Evolutionary conservation across 2,113 vertebrate species (phyloP).

Genomic region (Phaethornis superciliosus): DNA sequence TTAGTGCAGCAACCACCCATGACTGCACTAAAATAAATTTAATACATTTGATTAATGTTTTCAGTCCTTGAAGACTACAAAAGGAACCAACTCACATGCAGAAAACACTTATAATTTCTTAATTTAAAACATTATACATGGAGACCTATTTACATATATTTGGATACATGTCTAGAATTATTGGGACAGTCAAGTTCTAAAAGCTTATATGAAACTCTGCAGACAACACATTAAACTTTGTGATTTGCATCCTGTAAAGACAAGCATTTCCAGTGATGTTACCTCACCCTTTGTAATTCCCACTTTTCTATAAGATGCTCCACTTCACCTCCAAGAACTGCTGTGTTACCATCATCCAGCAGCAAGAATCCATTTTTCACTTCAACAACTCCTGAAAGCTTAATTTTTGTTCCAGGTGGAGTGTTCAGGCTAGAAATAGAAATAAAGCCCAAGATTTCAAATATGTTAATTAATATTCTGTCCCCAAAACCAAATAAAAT

Average conservation of each 20-base stretch:
- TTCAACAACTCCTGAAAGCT: slow-evolving; percentile 86
- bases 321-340: slow-evolving; percentile 93
- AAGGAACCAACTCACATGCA: background rate
- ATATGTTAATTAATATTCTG: background rate
- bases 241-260: background rate
- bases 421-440: slow-evolving; percentile 78
- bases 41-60: background rate
- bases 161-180: background rate
- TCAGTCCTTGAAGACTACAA: background rate
- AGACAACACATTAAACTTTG: background rate
- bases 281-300: slow-evolving; percentile 96
- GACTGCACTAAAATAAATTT: background rate
- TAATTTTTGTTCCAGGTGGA: slow-evolving; percentile 96
- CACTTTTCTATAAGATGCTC: slow-evolving; percentile 98
- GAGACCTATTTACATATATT: background rate
- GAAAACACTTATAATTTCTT: background rate
- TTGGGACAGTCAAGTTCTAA: background rate
- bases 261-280: slow-evolving; percentile 60
- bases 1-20: background rate
- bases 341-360: slow-evolving; percentile 90
- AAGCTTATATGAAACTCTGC: background rate
- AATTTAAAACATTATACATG: background rate
- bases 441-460: slow-evolving; percentile 22
- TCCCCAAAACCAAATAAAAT: background rate
- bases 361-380: slow-evolving; percentile 93